Conservation (phyloP, 2,888 invertebrate genomes). For the Diaprepes abbreviatus region DNA sequence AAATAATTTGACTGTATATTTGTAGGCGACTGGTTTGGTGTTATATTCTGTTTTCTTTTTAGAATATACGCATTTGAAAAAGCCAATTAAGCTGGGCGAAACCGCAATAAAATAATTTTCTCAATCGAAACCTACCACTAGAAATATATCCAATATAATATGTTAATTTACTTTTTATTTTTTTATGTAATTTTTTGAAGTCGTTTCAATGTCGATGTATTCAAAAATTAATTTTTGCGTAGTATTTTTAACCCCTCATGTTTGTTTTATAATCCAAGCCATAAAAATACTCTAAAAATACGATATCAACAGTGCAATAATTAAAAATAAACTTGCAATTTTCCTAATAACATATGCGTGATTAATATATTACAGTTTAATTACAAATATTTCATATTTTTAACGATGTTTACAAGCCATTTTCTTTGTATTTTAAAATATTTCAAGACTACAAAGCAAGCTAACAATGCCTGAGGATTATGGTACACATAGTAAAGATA, state of each 20-base stretch:
- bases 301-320: background rate
- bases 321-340: background rate
- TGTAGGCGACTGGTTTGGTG: no score
- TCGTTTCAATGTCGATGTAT: no score
- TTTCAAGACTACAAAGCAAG: background rate
- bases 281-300: background rate
- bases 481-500: background rate
- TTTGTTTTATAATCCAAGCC: background rate
- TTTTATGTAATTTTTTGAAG: no score
- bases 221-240: no score
- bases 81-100: no score
- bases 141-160: no score
- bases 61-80: no score
- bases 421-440: conserved; percentile 8
- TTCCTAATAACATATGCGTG: background rate
- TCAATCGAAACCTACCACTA: no score
- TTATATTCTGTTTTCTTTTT: no score
- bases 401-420: background rate
- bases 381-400: conserved; percentile 1
- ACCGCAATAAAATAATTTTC: no score
- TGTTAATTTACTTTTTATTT: no score
- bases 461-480: background rate
- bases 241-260: background rate
- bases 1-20: no score
- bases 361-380: background rate